Evolutionary conservation across 2,888 invertebrate genomes (phyloP), one percentile per base, ranked within the genome.

Genomic region (Plemyria rubiginata): DNA sequence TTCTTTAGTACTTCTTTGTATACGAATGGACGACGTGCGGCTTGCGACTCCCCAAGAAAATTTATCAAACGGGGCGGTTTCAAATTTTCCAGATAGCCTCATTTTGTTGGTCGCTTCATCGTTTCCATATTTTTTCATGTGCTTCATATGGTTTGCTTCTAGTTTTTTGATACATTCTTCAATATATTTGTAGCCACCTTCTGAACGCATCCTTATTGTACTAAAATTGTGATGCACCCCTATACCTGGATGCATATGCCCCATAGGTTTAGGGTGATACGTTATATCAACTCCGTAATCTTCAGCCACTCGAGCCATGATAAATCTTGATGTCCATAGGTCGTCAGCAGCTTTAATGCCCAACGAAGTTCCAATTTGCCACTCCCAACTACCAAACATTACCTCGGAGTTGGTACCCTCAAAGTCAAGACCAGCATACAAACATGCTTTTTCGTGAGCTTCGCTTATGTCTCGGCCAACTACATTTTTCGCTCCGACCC

Each of bases 331-430:
- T 81, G 97, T 94, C 98, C 98, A 98, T 60, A 98, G 84, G 77
- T 98, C 96, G 80, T 98, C 98, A 5, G 96, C 94, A 67, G 95
- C 95, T 54, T 94, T 94, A 66, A 98, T 97, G 0, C 98, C 98
- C 66, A 95, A 93, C 70, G 97, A 96, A 0, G 98, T 98, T 3
- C 99, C 99, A 12, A 99, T 95, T 86, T 98, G 97, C 87, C 94
- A 97, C 84, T 97, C 97, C 97, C 97, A 97, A 93, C 97, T 98
- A 32, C 96, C 96, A 22, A 96, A 97, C 98, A 98, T 98, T 29
- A 99, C 99, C 92, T 99, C 99, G 5, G 99, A 99, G 84, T 99
- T 99, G 40, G 97, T 97, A 40, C 99, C 99, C 70, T 97, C 95
- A 74, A 99, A 96, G 75, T 97, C 97, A 66, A 99, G 94, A 49